These are phyloP conservation scores for Paratrypauchen microcephalus DNA, from an alignment of 2,797 vertebrate species.

Conservation along the genomic window DNA sequence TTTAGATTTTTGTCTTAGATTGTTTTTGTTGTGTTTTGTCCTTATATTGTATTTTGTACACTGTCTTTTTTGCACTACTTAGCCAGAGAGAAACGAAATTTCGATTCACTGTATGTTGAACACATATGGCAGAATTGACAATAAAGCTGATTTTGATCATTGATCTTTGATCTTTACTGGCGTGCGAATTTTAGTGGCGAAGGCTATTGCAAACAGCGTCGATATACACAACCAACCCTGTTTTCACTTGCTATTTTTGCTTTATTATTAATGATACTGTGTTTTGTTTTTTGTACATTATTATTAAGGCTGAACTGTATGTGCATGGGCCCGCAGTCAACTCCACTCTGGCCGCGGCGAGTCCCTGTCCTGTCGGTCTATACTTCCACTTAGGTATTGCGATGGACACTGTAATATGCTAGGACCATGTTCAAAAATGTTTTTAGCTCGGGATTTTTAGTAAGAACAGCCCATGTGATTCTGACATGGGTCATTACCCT, in stretches of 20 bases:
- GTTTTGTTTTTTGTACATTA: background rate
- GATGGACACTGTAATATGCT: slow-evolving; percentile 42
- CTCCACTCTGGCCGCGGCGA: background rate
- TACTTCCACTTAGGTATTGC: background rate
- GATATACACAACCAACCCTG: background rate
- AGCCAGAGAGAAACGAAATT: no score
- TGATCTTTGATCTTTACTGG: no score
- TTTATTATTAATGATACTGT: background rate
- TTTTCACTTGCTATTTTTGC: slow-evolving; percentile 1
- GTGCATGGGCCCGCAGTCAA: no score
- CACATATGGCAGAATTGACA: no score
- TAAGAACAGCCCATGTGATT: slow-evolving; percentile 82
- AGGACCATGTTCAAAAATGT: slow-evolving; percentile 81
- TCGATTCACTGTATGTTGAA: no score
- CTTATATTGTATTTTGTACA: no score
- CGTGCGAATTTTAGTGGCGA: background rate
- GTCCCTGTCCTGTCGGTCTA: background rate
- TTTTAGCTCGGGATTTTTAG: slow-evolving; percentile 81
- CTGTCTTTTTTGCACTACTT: no score
- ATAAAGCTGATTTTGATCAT: no score
- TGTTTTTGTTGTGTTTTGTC: no score
- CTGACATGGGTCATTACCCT: slow-evolving; percentile 84
- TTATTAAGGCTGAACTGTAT: background rate
- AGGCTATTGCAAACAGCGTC: background rate
- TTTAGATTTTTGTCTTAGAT: no score